Percentiles rank a stretch among this genome's conserved stretches.
Evolutionary conservation across 2,113 vertebrate species (phyloP).

Genomic region (Hystrix brachyura): DNA sequence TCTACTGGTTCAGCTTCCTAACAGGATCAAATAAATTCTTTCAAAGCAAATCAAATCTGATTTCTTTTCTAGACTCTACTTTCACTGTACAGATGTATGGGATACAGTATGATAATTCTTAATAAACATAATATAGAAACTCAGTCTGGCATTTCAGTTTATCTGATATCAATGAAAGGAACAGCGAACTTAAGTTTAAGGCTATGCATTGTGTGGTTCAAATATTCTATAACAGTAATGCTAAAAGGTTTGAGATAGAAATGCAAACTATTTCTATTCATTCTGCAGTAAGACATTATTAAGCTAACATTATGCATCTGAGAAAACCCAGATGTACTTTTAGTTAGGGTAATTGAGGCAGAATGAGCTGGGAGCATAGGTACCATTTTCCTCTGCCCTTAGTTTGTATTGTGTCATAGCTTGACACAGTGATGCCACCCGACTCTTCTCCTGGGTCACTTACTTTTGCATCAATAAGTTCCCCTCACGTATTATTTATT

Average conservation of each 20-base stretch:
- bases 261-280: not conserved
- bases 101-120: not conserved
- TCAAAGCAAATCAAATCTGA: constrained; percentile 46
- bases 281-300: not conserved
- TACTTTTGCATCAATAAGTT: constrained; percentile 5
- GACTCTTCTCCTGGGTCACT: not conserved
- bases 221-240: constrained; percentile 30
- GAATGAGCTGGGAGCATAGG: not conserved
- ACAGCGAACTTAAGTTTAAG: not conserved
- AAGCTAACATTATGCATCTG: constrained; percentile 22
- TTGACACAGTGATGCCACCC: not conserved
- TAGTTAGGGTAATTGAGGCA: constrained; percentile 1
- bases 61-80: not conserved
- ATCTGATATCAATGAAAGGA: constrained; percentile 31
- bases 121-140: constrained; percentile 50
- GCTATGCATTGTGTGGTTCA: not conserved
- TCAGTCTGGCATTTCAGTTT: constrained; percentile 29
- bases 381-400: not conserved
- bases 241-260: constrained; percentile 40
- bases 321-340: not conserved
- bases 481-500: not conserved
- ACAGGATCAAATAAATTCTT: constrained; percentile 69
- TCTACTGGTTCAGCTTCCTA: constrained; percentile 61
- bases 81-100: not conserved
- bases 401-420: constrained; percentile 21